Evolutionary conservation across 2,113 vertebrate species (phyloP), one percentile per base, ranked within the genome.

Genomic region (Tragelaphus strepsiceros): DNA sequence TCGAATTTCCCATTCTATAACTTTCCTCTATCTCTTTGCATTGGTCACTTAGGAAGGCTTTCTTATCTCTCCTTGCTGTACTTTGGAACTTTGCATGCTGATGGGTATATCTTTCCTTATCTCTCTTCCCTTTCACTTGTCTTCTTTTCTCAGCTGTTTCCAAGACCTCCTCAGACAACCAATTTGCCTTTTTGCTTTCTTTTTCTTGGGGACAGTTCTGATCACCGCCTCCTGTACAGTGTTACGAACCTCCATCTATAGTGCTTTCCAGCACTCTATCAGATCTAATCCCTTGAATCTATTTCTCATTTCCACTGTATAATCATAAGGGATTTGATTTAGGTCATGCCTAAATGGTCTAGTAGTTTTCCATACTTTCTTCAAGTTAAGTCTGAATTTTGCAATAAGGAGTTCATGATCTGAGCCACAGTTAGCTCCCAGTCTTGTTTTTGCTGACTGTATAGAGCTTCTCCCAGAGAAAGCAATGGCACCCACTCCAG

Each of bases 221-320:
- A 35, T 71, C 64, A 71, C 64, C 4, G 0, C 64, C 64, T 71
- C n/a, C 64, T 21, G 64, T 71, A 71, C 17, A 35, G 2, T 71
- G n/a, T 35, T 35, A 35, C 0, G 0, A 71, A 71, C 64, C 64
- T 71, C 64, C 9, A 0, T 21, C n/a, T 71, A 35, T 71, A 35
- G 17, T 71, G 21, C 9, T 71, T 71, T 35, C 32, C 1, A 0
- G 9, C n/a, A 71, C 64, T 71, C 17, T 21, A 21, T 71, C n/a
- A 35, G 17, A 35, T 71, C n/a, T 35, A 71, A 71, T 71, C n/a
- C 64, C 32, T 67, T 67, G 64, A 67, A 67, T n/a, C 64, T 67
- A 67, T 67, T 67, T 35, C 32, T 67, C 64, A 21, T 17, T 67
- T 35, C 4, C 32, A 67, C 17, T 67, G 17, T 35, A 21, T 35